Conservation (phyloP, 2,888 invertebrate species). For the Sinohyriopsis cumingii region DNA sequence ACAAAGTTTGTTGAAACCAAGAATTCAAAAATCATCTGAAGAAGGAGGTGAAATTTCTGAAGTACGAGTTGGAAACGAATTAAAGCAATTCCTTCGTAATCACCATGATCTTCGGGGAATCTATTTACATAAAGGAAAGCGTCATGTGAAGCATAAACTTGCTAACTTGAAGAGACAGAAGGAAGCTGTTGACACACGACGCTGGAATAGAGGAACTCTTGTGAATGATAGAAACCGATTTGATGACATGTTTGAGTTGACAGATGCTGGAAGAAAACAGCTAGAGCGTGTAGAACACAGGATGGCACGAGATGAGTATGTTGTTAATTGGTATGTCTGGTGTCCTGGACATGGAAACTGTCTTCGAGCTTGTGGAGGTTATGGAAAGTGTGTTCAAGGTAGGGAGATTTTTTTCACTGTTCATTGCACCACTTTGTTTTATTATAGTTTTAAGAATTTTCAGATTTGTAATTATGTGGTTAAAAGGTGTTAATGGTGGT, state of each 20-base stretch:
- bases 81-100: slow-evolving; percentile 45
- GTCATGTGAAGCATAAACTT: slow-evolving; percentile 55
- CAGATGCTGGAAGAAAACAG: slow-evolving; percentile 47
- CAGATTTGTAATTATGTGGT: too few species aligned
- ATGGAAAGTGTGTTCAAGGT: slow-evolving; percentile 57
- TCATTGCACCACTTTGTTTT: too few species aligned
- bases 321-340: slow-evolving; percentile 67
- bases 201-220: slow-evolving; percentile 55
- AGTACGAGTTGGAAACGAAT: slow-evolving; percentile 45
- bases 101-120: slow-evolving; percentile 58
- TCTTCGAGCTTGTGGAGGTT: slow-evolving; percentile 61
- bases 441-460: too few species aligned
- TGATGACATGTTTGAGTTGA: slow-evolving; percentile 62
- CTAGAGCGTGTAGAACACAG: slow-evolving; percentile 41
- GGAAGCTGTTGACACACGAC: slow-evolving; percentile 52
- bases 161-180: slow-evolving; percentile 47
- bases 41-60: slow-evolving; percentile 11
- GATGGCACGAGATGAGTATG: slow-evolving; percentile 56
- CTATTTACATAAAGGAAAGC: slow-evolving; percentile 61
- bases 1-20: too few species aligned
- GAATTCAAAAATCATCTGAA: too few species aligned
- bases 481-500: too few species aligned
- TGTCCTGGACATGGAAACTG: slow-evolving; percentile 67
- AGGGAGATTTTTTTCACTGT: slow-evolving; percentile 10
- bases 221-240: slow-evolving; percentile 58